phyloP scores from a whole-genome alignment of 2,888 invertebrate species.

The Pegoplata infirma region DNA sequence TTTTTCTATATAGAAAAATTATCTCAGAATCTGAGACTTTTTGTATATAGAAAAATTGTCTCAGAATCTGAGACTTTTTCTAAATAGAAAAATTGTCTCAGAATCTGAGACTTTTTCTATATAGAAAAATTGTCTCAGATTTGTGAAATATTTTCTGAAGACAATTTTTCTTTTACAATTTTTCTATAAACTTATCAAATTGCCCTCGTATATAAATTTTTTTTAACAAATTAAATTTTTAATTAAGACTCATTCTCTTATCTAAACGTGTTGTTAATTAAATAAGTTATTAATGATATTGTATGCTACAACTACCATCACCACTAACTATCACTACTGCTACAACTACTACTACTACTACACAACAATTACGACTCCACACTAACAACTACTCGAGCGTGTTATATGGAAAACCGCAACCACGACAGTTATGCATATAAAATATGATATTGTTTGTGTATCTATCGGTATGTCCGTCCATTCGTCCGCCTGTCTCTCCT shows the following conservation, averaged over 20 bases:
- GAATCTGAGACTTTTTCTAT: too few relatives aligned
- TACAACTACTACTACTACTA: constrained; percentile 12
- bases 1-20: too few relatives aligned
- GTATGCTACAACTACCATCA: too few relatives aligned
- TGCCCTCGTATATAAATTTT: not conserved
- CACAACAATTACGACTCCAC: not conserved
- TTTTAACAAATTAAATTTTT: constrained; percentile 50
- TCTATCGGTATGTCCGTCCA: constrained; percentile 5
- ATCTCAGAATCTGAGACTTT: too few relatives aligned
- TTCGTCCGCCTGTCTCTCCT: not conserved
- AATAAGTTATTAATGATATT: constrained; percentile 63
- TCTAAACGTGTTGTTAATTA: constrained; percentile 60
- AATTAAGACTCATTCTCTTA: constrained; percentile 46
- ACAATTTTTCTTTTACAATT: too few relatives aligned
- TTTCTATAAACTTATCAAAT: not conserved
- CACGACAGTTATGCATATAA: constrained; percentile 57
- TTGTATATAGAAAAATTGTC: too few relatives aligned
- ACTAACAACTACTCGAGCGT: not conserved
- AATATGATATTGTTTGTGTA: constrained; percentile 58
- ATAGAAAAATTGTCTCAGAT: too few relatives aligned
- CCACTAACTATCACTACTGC: constrained; percentile 27
- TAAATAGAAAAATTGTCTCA: too few relatives aligned
- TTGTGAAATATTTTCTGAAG: too few relatives aligned
- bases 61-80: too few relatives aligned
- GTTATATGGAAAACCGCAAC: constrained; percentile 54